Evolutionary conservation across 1,140 invertebrate species (phyloP).

Genomic region (Daktulosphaira vitifoliae): DNA sequence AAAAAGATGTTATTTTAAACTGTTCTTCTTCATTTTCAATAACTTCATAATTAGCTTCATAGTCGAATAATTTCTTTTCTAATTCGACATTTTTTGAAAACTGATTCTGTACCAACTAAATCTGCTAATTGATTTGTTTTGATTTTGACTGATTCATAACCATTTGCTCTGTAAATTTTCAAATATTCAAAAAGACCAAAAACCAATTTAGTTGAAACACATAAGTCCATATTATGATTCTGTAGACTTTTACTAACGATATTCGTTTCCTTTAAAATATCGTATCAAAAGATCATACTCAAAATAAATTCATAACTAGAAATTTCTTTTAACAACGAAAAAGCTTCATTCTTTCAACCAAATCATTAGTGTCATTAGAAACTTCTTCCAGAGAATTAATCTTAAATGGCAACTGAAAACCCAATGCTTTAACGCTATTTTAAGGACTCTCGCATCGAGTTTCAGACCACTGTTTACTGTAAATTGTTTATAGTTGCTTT

Average conservation of each 20-base stretch:
- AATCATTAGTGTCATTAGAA: neutral
- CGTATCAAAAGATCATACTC: neutral
- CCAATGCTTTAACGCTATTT: neutral
- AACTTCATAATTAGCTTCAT: too few species aligned
- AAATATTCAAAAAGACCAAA: too few species aligned
- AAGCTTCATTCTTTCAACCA: neutral
- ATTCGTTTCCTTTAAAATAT: slow-evolving; percentile 3
- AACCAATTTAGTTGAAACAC: neutral
- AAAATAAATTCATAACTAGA: slow-evolving; percentile 3
- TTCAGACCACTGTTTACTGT: neutral
- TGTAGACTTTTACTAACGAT: slow-evolving; percentile 2
- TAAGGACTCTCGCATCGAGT: neutral
- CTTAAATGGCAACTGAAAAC: neutral
- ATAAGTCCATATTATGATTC: neutral
- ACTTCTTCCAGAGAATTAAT: neutral
- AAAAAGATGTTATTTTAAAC: too few species aligned
- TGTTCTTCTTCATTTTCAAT: too few species aligned
- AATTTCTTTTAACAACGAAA: neutral
- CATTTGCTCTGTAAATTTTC: too few species aligned
- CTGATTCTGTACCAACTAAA: too few species aligned
- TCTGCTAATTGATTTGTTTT: too few species aligned
- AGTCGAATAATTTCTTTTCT: too few species aligned
- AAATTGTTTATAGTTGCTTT: neutral
- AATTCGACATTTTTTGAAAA: too few species aligned
- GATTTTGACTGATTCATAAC: too few species aligned